A percentile compares a stretch with the other conserved stretches of the same genome.
Conservation (phyloP, 2,888 invertebrate species). For the Apotomis betuletana region DNA sequence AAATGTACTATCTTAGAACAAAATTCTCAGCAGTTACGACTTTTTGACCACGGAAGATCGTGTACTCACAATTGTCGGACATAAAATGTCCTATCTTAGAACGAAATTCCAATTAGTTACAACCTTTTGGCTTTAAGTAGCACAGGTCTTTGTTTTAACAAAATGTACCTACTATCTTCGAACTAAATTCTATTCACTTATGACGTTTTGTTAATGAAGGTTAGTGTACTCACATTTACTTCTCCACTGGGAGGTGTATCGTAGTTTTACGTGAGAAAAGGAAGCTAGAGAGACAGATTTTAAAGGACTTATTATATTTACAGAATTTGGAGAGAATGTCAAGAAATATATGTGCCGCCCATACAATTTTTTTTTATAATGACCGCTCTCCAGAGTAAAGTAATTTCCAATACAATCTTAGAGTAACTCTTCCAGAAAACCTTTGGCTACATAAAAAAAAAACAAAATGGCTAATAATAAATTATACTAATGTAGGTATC, state of each 20-base stretch:
- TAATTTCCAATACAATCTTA: too few species aligned
- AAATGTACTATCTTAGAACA: neutral
- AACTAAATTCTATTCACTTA: neutral
- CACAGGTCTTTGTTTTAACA: too few species aligned
- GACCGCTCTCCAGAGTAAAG: too few species aligned
- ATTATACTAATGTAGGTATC: too few species aligned
- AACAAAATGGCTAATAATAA: too few species aligned
- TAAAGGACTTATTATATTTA: slow-evolving; percentile 1
- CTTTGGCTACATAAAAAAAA: too few species aligned
- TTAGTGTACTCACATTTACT: slow-evolving; percentile 10
- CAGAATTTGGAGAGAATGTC: neutral
- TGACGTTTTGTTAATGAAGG: neutral
- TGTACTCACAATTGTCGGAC: too few species aligned
- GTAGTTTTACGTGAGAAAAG: neutral
- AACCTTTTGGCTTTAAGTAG: neutral
- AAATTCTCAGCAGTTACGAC: neutral
- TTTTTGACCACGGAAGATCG: neutral
- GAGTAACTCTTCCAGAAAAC: too few species aligned
- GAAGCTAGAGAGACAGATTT: neutral
- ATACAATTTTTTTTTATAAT: too few species aligned
- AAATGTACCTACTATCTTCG: too few species aligned
- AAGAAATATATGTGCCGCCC: neutral
- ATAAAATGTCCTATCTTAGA: too few species aligned
- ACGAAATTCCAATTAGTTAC: neutral
- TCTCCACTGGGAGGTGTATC: slow-evolving; percentile 18